phyloP scores from a whole-genome alignment of 2,888 invertebrate species.

The Sialis lutaria region DNA sequence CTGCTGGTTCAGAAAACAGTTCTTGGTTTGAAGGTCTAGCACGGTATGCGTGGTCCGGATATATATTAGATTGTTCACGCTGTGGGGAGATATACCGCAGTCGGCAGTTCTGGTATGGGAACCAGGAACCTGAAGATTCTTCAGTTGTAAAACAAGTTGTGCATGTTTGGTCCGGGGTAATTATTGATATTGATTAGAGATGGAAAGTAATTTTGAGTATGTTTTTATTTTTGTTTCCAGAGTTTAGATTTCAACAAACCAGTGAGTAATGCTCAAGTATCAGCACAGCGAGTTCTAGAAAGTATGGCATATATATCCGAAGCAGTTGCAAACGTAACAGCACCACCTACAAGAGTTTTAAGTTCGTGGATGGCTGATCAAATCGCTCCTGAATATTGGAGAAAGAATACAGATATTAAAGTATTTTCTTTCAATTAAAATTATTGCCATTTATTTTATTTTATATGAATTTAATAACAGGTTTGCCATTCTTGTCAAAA shows the following conservation, averaged over 20 bases:
- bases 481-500: constrained; percentile 46
- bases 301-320: constrained; percentile 37
- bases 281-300: constrained; percentile 34
- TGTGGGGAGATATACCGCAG: constrained; percentile 57
- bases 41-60: constrained; percentile 63
- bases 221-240: constrained; percentile 15
- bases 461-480: constrained; percentile 21
- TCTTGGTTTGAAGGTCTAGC: constrained; percentile 47
- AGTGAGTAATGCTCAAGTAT: constrained; percentile 14
- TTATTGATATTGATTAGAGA: constrained; percentile 10
- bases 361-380: constrained; percentile 61
- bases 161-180: constrained; percentile 50
- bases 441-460: neutral
- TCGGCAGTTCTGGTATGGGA: constrained; percentile 67
- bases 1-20: constrained; percentile 23
- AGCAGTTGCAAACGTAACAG: constrained; percentile 41
- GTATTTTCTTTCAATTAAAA: constrained; percentile 22
- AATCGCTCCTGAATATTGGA: constrained; percentile 66
- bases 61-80: constrained; percentile 55
- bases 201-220: neutral
- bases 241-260: constrained; percentile 19
- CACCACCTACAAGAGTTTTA: constrained; percentile 51
- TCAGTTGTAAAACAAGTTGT: constrained; percentile 44
- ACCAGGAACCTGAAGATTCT: constrained; percentile 47
- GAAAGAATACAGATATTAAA: constrained; percentile 54